These are phyloP conservation scores for Drosophila ochracea DNA, from an alignment of 2,888 invertebrate genomes.

Conservation along the genomic window DNA sequence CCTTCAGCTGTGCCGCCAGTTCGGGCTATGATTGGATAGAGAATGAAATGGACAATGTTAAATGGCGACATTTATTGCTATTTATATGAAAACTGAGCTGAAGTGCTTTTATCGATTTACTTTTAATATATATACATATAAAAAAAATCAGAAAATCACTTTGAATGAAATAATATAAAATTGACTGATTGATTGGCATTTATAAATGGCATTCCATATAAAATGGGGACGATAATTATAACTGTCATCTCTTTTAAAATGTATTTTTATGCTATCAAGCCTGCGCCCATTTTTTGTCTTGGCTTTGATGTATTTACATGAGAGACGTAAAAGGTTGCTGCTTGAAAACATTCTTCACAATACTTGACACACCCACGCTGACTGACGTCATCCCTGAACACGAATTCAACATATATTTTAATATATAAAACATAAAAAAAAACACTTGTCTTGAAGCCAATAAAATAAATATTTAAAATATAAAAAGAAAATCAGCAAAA, in stretches of 20 bases:
- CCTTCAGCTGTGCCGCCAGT: constrained; percentile 86
- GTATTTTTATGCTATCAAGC: not conserved
- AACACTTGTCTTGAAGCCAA: too few relatives aligned
- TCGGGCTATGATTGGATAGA: constrained; percentile 69
- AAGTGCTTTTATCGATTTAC: not conserved
- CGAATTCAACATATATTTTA: not conserved
- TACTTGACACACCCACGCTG: not conserved
- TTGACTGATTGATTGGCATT: not conserved
- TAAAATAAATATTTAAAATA: not conserved
- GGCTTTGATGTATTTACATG: not conserved
- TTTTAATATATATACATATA: not conserved
- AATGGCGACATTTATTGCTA: not conserved
- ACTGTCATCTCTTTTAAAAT: not conserved
- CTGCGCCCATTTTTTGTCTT: not conserved
- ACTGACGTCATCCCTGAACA: not conserved
- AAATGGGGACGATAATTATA: not conserved
- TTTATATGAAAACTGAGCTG: not conserved
- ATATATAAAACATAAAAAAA: not conserved
- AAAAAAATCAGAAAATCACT: not conserved
- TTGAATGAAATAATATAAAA: not conserved
- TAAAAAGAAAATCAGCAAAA: too few relatives aligned
- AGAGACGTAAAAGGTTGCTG: not conserved
- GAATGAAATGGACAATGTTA: not conserved
- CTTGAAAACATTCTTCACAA: not conserved
- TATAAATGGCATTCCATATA: not conserved